Conservation (phyloP, 2,113 vertebrate species). For the Argyrosomus japonicus region DNA sequence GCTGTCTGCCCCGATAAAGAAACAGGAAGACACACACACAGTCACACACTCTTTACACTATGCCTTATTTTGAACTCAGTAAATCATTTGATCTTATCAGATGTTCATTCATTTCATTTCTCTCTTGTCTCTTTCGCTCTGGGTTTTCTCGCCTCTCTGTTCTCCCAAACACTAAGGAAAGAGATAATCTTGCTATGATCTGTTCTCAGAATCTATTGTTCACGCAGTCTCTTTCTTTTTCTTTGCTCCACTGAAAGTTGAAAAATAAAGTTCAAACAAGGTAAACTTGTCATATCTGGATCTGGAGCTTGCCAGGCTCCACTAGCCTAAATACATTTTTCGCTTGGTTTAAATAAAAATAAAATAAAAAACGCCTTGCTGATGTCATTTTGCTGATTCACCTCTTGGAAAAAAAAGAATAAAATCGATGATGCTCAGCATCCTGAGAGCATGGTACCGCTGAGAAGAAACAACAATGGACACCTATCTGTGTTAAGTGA, state of each 20-base stretch:
- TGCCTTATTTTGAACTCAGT: conserved; percentile 58
- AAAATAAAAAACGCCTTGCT: not conserved
- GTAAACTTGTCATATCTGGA: conserved; percentile 18
- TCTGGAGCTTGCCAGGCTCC: not conserved
- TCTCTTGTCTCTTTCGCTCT: conserved; percentile 33
- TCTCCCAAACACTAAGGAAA: conserved; percentile 36
- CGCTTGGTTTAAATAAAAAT: conserved; percentile 1
- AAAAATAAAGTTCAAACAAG: conserved; percentile 39
- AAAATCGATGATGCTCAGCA: conserved; percentile 17
- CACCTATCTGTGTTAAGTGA: conserved; percentile 18
- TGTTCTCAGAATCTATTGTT: conserved; percentile 40
- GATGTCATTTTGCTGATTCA: conserved; percentile 43
- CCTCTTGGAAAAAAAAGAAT: not conserved
- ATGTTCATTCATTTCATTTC: conserved; percentile 57
- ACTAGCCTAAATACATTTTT: not conserved
- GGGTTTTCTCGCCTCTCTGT: conserved; percentile 38
- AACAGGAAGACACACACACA: conserved; percentile 34
- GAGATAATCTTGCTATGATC: conserved; percentile 49
- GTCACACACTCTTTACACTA: not conserved
- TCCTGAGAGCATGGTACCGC: not conserved
- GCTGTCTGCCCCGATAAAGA: conserved; percentile 70
- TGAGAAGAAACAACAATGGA: conserved; percentile 18
- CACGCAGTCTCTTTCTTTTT: not conserved
- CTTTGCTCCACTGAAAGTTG: conserved; percentile 37
- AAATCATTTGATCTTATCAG: conserved; percentile 73